Base-by-base conservation (phyloP, 1,140 invertebrate genomes). In the Drosophila pseudoobscura region DNA sequence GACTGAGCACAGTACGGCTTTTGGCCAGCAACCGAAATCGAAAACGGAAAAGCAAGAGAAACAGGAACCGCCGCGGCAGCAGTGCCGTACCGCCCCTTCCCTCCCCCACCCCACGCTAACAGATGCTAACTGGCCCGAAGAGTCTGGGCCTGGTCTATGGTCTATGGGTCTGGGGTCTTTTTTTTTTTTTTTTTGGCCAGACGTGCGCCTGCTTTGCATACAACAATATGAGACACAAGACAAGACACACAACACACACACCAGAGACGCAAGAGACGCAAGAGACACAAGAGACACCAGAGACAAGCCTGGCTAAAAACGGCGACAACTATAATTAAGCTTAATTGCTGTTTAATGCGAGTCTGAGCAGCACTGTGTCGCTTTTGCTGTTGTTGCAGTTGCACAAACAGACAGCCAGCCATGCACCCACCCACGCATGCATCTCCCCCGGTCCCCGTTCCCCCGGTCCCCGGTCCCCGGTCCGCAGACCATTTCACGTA, bases 291-390 rank as follows among this genome's bases (percentile, higher is more conserved):
- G 68, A 74, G 51, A 62, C 69, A 80, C 4, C 24, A 26, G 24
- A 71, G 75, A 80, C 80, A 87, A 71, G 70, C 68, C 35, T 78
- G 82, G 63, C 82, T 82, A 85, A 88, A 87, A 87, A 88, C 78
- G 84, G 83, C 83, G 84, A 88, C 83, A 88, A 88, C 84, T 88
- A 89, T 88, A 88, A 88, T 88, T 88, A 88, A 88, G 84, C 83
- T 88, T 88, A 88, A 88, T 88, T 88, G 83, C 83, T 88, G 83
- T 88, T 88, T 88, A 88, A 87, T 83, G 84, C 80, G 83, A 71
- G 61, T 74, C 56, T 45, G 68, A 43, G 44, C 75, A 72, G 65
- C 78, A 39, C 11, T 11, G 71, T 71, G 59, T 66, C 50, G 51
- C 20, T 39, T 51, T 68, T 61, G 60, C 45, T 65, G 46, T 64